Conservation (phyloP, 1,140 invertebrate species). For the Teleogryllus occipitalis region DNA sequence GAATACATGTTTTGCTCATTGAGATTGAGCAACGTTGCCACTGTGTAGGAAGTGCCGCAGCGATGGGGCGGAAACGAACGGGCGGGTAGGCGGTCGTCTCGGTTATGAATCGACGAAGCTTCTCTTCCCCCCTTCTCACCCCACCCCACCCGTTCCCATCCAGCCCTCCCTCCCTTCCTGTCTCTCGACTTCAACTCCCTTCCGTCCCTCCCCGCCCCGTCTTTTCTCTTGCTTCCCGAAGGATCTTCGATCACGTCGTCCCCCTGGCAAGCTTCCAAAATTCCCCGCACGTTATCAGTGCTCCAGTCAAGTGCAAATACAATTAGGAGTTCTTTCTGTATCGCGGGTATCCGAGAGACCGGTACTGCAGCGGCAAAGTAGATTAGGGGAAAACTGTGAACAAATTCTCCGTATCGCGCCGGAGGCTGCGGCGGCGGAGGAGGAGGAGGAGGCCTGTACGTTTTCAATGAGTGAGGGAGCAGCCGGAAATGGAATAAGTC, state of each 20-base stretch:
- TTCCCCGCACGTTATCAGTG: neutral
- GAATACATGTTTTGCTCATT: too few relatives aligned
- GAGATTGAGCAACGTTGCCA: too few relatives aligned
- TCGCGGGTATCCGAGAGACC: neutral
- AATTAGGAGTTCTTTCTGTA: slow-evolving; percentile 5
- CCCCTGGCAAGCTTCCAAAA: neutral
- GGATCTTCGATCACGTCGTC: neutral
- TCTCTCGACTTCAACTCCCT: neutral
- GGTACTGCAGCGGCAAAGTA: neutral
- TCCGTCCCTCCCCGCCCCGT: neutral
- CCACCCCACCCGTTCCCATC: too few relatives aligned
- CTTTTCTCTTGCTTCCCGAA: neutral
- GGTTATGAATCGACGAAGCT: too few relatives aligned
- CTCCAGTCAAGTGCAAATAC: slow-evolving; percentile 1
- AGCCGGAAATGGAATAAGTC: neutral
- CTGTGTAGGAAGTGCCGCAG: too few relatives aligned
- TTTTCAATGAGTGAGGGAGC: neutral
- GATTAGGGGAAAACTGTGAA: slow-evolving; percentile 1
- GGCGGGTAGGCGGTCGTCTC: too few relatives aligned
- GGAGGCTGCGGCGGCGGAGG: neutral
- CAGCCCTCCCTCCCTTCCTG: neutral
- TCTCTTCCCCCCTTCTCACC: neutral
- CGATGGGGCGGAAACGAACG: too few relatives aligned
- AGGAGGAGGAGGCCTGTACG: neutral
- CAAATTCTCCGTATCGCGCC: neutral